phyloP scores from a whole-genome alignment of 2,888 invertebrate genomes.

The Lasioglossum morio region DNA sequence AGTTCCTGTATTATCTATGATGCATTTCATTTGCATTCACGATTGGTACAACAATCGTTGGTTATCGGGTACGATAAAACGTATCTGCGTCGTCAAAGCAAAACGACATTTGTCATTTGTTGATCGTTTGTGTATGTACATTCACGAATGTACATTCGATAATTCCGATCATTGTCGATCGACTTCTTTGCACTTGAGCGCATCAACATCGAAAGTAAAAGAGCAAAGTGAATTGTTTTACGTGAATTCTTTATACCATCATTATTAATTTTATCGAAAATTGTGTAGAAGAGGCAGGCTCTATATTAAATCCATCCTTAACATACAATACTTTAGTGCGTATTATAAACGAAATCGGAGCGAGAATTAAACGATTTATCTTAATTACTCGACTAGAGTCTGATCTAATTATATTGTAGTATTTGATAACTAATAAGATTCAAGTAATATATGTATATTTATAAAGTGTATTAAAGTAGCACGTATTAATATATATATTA shows the following conservation, averaged over 20 bases:
- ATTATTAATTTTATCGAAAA: slow-evolving; percentile 33
- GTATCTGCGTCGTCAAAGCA: slow-evolving; percentile 21
- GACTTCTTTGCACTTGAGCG: slow-evolving; percentile 46
- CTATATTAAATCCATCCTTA: slow-evolving; percentile 65
- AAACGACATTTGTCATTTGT: slow-evolving; percentile 21
- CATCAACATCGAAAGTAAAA: slow-evolving; percentile 30
- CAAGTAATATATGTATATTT: slow-evolving; percentile 53
- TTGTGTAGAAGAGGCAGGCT: slow-evolving; percentile 58
- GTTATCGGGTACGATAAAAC: slow-evolving; percentile 20
- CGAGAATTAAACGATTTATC: slow-evolving; percentile 28
- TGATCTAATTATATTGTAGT: slow-evolving; percentile 38
- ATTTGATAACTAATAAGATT: slow-evolving; percentile 45
- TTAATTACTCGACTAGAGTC: slow-evolving; percentile 42
- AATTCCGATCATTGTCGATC: slow-evolving; percentile 29
- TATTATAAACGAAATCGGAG: slow-evolving; percentile 38
- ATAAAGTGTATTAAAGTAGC: slow-evolving; percentile 45
- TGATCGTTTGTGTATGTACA: slow-evolving; percentile 38
- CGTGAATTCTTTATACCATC: slow-evolving; percentile 24
- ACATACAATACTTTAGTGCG: slow-evolving; percentile 46
- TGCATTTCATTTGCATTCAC: slow-evolving; percentile 39
- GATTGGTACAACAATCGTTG: slow-evolving; percentile 22
- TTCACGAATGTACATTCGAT: slow-evolving; percentile 50
- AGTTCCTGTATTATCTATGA: slow-evolving; percentile 61
- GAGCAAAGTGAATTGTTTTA: slow-evolving; percentile 41
- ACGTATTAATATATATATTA: slow-evolving; percentile 53